phyloP scores from a whole-genome alignment of 2,888 invertebrate genomes.

The Heliconius erato region DNA sequence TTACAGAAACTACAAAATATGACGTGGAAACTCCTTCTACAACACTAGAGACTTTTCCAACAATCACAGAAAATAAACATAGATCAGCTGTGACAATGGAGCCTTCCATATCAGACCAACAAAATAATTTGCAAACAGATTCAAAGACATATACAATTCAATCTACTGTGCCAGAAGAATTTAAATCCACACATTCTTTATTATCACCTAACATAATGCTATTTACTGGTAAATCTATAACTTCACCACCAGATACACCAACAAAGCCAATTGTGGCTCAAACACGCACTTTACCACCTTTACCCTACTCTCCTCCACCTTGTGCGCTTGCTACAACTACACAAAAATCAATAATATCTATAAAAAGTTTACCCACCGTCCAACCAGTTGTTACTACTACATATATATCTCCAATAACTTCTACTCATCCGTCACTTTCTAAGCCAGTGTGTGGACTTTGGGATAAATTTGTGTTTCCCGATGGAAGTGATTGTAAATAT shows the following conservation, averaged over 20 bases:
- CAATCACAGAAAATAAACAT: not conserved
- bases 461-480: slow-evolving; percentile 36
- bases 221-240: not conserved
- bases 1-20: not conserved
- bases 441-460: slow-evolving; percentile 16
- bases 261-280: not conserved
- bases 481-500: slow-evolving; percentile 36
- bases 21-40: not conserved
- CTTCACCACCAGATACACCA: not conserved
- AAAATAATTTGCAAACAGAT: not conserved
- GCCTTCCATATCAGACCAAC: not conserved
- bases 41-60: not conserved
- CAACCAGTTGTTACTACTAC: slow-evolving; percentile 5
- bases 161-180: not conserved
- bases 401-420: not conserved
- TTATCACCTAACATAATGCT: not conserved
- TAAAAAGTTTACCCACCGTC: not conserved
- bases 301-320: slow-evolving; percentile 1
- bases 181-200: not conserved
- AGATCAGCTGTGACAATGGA: not conserved
- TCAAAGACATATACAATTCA: not conserved
- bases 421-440: not conserved
- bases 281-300: slow-evolving; percentile 3
- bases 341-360: not conserved
- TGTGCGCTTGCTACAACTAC: not conserved